Conservation (phyloP, 64 coral and sea anemone genomes). For the Anthopleura sola region DNA sequence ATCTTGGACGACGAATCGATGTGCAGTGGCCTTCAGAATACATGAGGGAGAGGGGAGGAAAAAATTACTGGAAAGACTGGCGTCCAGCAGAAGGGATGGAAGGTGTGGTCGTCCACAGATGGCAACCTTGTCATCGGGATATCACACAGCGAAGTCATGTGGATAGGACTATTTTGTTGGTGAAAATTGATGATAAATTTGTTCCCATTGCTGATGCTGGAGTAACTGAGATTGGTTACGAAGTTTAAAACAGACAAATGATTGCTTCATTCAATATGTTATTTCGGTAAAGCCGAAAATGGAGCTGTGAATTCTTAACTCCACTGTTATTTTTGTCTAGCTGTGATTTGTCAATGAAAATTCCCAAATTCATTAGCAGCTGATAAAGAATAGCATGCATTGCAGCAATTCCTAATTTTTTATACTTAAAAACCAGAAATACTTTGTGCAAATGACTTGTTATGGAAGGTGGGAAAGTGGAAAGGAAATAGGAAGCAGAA, state of each 20-base stretch:
- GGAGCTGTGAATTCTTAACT: background rate
- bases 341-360: background rate
- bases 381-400: background rate
- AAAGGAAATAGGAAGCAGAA: background rate
- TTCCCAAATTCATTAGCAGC: background rate
- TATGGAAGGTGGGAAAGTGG: background rate
- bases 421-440: background rate
- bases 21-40: constrained; percentile 87
- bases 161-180: constrained; percentile 68
- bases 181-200: constrained; percentile 77
- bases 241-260: constrained; percentile 44
- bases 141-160: constrained; percentile 63
- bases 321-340: background rate
- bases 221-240: constrained; percentile 49
- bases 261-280: background rate
- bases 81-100: constrained; percentile 71
- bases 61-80: constrained; percentile 83
- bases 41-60: constrained; percentile 73
- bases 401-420: background rate
- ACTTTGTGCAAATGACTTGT: background rate
- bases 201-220: constrained; percentile 86
- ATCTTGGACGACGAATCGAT: constrained; percentile 57
- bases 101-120: constrained; percentile 70
- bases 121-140: constrained; percentile 72
- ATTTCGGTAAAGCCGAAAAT: background rate